Conservation (phyloP, 2,888 invertebrate species). For the Octodonta nipae region DNA sequence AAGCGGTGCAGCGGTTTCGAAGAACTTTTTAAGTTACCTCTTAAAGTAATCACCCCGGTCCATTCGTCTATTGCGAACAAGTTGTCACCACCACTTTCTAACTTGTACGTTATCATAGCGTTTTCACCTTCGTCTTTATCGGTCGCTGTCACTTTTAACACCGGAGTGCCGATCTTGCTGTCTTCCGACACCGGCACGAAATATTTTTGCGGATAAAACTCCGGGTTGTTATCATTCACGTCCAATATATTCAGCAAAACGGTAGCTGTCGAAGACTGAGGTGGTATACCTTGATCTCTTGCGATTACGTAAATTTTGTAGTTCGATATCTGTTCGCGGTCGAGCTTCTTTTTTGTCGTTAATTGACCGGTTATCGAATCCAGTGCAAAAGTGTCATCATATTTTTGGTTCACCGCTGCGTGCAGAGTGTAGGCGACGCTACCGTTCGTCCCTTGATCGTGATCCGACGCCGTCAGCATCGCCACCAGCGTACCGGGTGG, state of each 20-base stretch:
- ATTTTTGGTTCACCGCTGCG: slow-evolving; percentile 60
- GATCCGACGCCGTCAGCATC: slow-evolving; percentile 74
- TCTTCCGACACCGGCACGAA: slow-evolving; percentile 64
- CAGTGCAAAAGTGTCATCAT: slow-evolving; percentile 69
- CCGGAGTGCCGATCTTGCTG: slow-evolving; percentile 46
- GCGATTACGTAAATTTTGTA: slow-evolving; percentile 80
- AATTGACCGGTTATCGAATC: slow-evolving; percentile 77
- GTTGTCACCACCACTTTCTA: slow-evolving; percentile 68
- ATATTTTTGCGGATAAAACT: slow-evolving; percentile 82
- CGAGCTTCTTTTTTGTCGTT: slow-evolving; percentile 61
- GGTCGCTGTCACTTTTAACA: slow-evolving; percentile 64
- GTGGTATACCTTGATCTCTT: slow-evolving; percentile 80
- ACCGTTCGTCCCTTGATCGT: slow-evolving; percentile 87
- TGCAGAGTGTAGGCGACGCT: slow-evolving; percentile 74
- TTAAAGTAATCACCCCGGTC: slow-evolving; percentile 61
- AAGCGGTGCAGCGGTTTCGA: slow-evolving; percentile 59
- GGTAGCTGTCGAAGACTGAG: slow-evolving; percentile 81
- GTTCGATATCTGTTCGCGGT: slow-evolving; percentile 63
- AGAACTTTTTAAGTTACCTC: slow-evolving; percentile 48
- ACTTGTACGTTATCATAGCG: slow-evolving; percentile 61
- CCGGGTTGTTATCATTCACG: slow-evolving; percentile 83
- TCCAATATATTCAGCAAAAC: slow-evolving; percentile 69
- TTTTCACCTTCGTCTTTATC: slow-evolving; percentile 85
- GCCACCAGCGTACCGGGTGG: slow-evolving; percentile 69
- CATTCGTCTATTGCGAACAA: slow-evolving; percentile 67